These are phyloP conservation scores for Rhynchomys soricoides DNA, from an alignment of 2,113 vertebrate genomes.

Conservation along the genomic window DNA sequence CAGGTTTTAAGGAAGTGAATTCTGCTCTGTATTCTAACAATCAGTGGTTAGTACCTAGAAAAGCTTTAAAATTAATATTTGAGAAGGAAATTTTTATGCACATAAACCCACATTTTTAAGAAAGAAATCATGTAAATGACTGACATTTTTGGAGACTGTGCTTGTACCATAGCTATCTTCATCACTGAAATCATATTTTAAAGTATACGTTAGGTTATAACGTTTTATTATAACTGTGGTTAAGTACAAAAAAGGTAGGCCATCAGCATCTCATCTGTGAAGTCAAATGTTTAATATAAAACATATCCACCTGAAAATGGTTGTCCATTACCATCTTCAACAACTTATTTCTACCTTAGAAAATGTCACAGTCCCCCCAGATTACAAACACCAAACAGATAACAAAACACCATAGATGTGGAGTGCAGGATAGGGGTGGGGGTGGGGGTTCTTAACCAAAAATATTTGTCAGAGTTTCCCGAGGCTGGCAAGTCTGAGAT, in stretches of 20 bases:
- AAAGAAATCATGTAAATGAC: neutral
- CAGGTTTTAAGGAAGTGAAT: neutral
- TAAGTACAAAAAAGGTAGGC: constrained; percentile 5
- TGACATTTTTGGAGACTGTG: neutral
- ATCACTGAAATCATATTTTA: constrained; percentile 25
- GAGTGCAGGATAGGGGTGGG: no score
- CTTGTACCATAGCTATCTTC: neutral
- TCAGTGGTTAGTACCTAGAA: constrained; percentile 7
- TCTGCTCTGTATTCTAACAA: constrained; percentile 5
- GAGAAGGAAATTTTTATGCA: constrained; percentile 27
- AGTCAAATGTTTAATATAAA: constrained; percentile 27
- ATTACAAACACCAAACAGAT: neutral
- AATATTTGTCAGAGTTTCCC: neutral
- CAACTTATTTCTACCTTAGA: neutral
- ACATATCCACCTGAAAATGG: neutral
- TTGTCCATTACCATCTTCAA: neutral
- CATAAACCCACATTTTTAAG: constrained; percentile 46
- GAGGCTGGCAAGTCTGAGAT: neutral
- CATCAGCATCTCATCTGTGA: neutral
- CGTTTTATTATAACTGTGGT: neutral
- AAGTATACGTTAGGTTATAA: neutral
- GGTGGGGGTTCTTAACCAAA: neutral
- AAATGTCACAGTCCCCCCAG: neutral
- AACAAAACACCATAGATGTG: neutral
- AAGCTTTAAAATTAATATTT: neutral